Base-by-base conservation (phyloP, 2,113 vertebrate genomes). In the Oxyruncus cristatus region DNA sequence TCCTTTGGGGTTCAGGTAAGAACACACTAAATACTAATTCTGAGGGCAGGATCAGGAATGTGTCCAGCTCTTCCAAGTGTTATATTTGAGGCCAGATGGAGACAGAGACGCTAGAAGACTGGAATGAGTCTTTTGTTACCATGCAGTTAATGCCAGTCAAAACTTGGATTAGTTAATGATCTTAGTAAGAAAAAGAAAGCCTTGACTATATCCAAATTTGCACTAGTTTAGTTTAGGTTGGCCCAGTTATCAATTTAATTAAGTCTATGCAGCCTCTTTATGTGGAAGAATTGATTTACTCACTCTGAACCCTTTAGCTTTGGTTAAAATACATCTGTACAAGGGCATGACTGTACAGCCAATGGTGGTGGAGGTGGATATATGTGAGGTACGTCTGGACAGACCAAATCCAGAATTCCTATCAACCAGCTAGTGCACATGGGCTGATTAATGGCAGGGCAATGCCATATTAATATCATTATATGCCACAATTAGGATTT, bases 221-320 rank as follows among this genome's bases (percentile, higher is more conserved):
- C 26, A 61, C 62, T 81, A 65, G 56, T 92, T 95, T 88, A 89
- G 91, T 90, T 76, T 61, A 89, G 22, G 46, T 88, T 94, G 93
- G 73, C 77, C 77, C 77, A 95, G 44, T 78, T 92, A 95, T 49
- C 77, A 65, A 66, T 92, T 74, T 95, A 94, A 92, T 95, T 91
- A 94, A 86, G 84, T 87, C 84, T 95, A 52, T 79, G 66, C 66
- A 91, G 27, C 33, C 30, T 58, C 32, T 84, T 68, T 73, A 74
- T 66, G 80, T 86, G 68, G 76, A 79, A 84, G 50, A 72, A 84
- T 46, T 72, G 26, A 79, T 88, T 93, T 93, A 56, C 52, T 89
- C 95, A 94, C 70, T 81, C 21, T 82, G 77, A 87, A 81, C 37
- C 6, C 35, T 93, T 91, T 52, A 70, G 11, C 68, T 92, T 83